Conservation (phyloP, 2,797 vertebrate genomes). For the Sebastes itinus region DNA sequence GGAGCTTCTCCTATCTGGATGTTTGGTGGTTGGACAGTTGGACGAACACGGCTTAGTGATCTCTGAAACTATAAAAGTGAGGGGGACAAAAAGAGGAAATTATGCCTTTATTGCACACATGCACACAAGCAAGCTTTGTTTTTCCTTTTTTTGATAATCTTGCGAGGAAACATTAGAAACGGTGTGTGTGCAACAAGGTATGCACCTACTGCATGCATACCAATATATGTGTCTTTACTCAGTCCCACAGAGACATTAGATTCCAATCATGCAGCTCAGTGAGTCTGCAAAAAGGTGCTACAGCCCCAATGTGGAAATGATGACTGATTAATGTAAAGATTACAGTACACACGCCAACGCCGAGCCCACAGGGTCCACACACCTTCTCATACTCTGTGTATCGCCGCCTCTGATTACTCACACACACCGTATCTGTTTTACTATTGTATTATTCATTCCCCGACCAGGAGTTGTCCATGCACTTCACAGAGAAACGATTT, state of each 20-base stretch:
- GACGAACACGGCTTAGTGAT: neutral
- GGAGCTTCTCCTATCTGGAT: neutral
- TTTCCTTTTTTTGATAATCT: neutral
- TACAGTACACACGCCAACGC: conserved; percentile 35
- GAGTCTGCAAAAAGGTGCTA: conserved; percentile 30
- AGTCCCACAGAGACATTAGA: conserved; percentile 30
- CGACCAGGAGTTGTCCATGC: conserved; percentile 9
- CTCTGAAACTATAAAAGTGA: neutral
- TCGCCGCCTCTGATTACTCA: conserved; percentile 4
- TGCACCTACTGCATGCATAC: neutral
- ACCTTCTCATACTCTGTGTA: neutral
- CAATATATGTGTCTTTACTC: conserved; percentile 11
- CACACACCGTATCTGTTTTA: neutral
- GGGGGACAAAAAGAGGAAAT: neutral
- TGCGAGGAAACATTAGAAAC: neutral
- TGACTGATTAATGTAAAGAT: conserved; percentile 60
- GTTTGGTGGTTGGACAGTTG: neutral
- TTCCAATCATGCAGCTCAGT: conserved; percentile 53
- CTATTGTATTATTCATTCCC: conserved; percentile 33
- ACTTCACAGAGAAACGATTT: conserved; percentile 2
- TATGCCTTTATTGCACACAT: neutral
- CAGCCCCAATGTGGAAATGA: conserved; percentile 44
- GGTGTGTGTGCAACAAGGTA: neutral
- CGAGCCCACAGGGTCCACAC: conserved; percentile 8
- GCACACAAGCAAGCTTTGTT: neutral